Conservation (phyloP, 2,888 invertebrate genomes). For the Oxytorus armatus region DNA sequence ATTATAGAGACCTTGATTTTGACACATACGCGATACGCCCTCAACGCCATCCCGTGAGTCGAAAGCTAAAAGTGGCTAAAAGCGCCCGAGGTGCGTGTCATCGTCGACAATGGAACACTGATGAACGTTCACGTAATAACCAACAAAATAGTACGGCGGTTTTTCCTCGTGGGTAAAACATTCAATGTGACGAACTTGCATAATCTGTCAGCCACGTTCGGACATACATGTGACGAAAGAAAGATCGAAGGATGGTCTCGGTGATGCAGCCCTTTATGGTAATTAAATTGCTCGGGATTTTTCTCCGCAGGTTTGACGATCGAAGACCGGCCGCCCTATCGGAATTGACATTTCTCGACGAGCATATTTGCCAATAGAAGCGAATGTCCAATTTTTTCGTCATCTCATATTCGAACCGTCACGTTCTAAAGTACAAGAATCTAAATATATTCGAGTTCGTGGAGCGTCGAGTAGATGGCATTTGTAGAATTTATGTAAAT, state of each 20-base stretch:
- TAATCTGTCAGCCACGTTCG: constrained; percentile 38
- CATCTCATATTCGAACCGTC: no score
- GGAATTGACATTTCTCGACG: constrained; percentile 67
- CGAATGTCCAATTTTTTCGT: no score
- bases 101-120: constrained; percentile 45
- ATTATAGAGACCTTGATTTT: no score
- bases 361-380: no score
- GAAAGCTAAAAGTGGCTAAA: constrained; percentile 20
- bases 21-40: no score
- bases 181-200: constrained; percentile 56
- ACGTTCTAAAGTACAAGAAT: no score
- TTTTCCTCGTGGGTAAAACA: constrained; percentile 53
- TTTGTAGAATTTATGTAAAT: no score
- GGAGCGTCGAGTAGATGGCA: no score
- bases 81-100: constrained; percentile 33
- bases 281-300: constrained; percentile 65
- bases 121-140: constrained; percentile 71
- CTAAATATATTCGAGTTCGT: no score
- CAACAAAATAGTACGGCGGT: constrained; percentile 60
- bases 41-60: no score
- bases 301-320: neutral
- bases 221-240: constrained; percentile 74
- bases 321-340: constrained; percentile 31
- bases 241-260: constrained; percentile 80
- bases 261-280: constrained; percentile 85